These are phyloP conservation scores for Myzus persicae DNA, from an alignment of 1,140 invertebrate genomes.

Conservation along the genomic window DNA sequence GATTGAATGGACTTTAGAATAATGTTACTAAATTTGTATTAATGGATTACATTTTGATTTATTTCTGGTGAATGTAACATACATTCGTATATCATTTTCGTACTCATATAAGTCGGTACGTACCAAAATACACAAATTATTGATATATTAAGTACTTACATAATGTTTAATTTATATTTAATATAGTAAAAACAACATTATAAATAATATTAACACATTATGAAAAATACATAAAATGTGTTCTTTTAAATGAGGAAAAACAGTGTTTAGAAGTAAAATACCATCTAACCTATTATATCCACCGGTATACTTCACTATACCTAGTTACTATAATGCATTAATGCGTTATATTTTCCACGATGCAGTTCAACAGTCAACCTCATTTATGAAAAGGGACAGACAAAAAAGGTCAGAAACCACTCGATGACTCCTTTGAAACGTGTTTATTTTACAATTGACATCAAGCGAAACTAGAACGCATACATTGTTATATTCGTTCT, in stretches of 20 bases:
- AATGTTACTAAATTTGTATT: too few species aligned
- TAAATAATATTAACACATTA: neutral
- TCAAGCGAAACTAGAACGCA: conserved; percentile 8
- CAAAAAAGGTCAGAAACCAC: conserved; percentile 17
- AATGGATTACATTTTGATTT: too few species aligned
- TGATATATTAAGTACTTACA: too few species aligned
- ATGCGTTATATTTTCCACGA: neutral
- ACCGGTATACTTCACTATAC: neutral
- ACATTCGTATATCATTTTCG: too few species aligned
- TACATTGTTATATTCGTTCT: conserved; percentile 1
- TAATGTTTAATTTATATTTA: neutral
- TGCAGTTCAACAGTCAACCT: conserved; percentile 22
- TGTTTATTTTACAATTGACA: conserved; percentile 53
- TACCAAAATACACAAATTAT: too few species aligned
- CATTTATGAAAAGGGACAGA: conserved; percentile 41
- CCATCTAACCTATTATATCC: neutral
- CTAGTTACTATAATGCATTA: neutral
- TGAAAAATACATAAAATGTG: neutral
- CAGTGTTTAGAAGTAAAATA: neutral
- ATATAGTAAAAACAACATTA: neutral
- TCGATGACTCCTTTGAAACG: conserved; percentile 48
- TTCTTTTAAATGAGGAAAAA: neutral
- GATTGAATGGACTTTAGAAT: too few species aligned
- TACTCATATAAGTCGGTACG: too few species aligned
- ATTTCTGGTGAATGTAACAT: too few species aligned